Base-by-base conservation (phyloP, 2,888 invertebrate genomes). In the Sesia apiformis region DNA sequence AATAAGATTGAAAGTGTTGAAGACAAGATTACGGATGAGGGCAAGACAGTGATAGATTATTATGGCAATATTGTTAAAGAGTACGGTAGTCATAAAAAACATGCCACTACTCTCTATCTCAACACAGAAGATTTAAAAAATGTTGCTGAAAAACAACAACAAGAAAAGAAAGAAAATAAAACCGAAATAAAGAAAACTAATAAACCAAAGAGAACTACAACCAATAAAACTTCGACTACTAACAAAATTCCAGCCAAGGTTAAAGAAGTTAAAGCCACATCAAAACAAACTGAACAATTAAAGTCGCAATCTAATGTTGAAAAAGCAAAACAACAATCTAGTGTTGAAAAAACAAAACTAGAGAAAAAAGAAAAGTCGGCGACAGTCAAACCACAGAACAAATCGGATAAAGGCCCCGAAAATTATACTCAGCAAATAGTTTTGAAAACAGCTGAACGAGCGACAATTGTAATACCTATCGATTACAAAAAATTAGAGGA, bases 31-130 rank as follows among this genome's bases (percentile, higher is more conserved):
- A 87, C 87, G 52, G 94, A 94, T 62, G 94, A 93, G 76, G 91
- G 92, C 0, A 92, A 90, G 72, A 93, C 93, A 0, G 93, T 94
- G 0, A 93, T 94, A 8, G 94, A 95, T 80, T 94, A 95, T 72
- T 96, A 96, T 66, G 94, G 94, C 23, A 95, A 93, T 72, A 93
- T 96, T 60, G 94, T 96, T 2, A 92, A 92, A 65, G 94, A 93
- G 71, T 93, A 93, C 65, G 93, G 94, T 7, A 83, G 80, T 56
- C 84, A 83, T 8, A 90, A 88, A 59, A 90, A 84, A 67, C 73
- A 84, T 4, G 72, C 80, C 52, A 82, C 90, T 6, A 90, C 90
- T 0, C 74, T 92, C 49, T 93, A 93, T 63, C 82, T 93, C 38
- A 91, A 92, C 63, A 91, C 91, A 4, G 92, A 93, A 55, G 92